Evolutionary conservation across 2,888 invertebrate species (phyloP).

Genomic region (Barypeithes pellucidus): DNA sequence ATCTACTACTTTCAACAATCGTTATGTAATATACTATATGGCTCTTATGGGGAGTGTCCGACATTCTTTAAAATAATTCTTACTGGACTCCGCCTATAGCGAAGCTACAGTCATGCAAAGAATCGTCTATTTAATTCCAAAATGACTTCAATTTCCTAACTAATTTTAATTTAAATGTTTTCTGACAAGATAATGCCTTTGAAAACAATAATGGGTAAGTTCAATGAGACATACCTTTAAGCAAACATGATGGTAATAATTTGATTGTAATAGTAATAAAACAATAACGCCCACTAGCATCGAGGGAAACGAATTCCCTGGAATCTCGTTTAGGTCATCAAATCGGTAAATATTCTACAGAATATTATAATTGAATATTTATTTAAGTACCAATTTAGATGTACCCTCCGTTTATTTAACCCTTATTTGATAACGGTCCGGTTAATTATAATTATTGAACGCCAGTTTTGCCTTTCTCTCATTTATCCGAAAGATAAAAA

Average conservation of each 20-base stretch:
- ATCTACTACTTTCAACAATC: too few species aligned
- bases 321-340: neutral
- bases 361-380: too few species aligned
- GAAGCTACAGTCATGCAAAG: neutral
- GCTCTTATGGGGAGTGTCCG: neutral
- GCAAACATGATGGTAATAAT: constrained; percentile 4
- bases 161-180: constrained; percentile 27
- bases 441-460: too few species aligned
- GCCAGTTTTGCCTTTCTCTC: too few species aligned
- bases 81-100: neutral
- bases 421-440: too few species aligned
- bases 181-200: constrained; percentile 25
- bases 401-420: too few species aligned
- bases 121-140: neutral
- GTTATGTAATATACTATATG: too few species aligned
- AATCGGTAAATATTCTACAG: neutral
- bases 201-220: constrained; percentile 14
- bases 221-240: constrained; percentile 37
- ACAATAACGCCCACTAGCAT: constrained; percentile 7
- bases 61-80: neutral
- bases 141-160: constrained; percentile 11
- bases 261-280: constrained; percentile 3
- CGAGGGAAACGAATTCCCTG: neutral
- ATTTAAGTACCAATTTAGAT: too few species aligned
- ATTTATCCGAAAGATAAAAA: too few species aligned